Evolutionary conservation across 2,888 invertebrate species (phyloP).

Genomic region (Coelinius sp.): DNA sequence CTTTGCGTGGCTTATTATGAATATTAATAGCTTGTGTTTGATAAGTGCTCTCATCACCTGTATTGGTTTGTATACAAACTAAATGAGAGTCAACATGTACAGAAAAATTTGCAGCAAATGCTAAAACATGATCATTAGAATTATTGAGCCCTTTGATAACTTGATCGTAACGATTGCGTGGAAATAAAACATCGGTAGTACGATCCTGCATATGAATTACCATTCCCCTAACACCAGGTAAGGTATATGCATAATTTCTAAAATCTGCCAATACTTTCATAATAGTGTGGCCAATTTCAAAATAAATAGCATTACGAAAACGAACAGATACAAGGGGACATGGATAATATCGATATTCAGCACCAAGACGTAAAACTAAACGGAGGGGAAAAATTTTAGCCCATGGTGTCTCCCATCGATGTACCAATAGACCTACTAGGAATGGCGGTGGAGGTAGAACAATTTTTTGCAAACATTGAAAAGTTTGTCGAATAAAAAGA

Average conservation of each 20-base stretch:
- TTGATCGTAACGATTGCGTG: constrained; percentile 81
- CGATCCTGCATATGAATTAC: constrained; percentile 88
- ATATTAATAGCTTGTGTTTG: constrained; percentile 91
- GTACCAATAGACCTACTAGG: constrained; percentile 84
- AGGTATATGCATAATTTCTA: constrained; percentile 84
- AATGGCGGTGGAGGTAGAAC: constrained; percentile 82
- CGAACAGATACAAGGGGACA: constrained; percentile 85
- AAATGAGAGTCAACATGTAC: constrained; percentile 87
- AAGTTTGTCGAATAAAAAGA: constrained; percentile 84
- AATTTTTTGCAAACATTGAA: constrained; percentile 85
- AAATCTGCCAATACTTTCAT: constrained; percentile 90
- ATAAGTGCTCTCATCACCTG: constrained; percentile 81
- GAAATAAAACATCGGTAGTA: constrained; percentile 83
- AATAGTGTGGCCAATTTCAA: constrained; percentile 89
- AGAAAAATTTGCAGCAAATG: constrained; percentile 86
- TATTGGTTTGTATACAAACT: constrained; percentile 84
- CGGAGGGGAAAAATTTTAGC: constrained; percentile 85
- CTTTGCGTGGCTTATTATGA: constrained; percentile 85
- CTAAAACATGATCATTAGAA: constrained; percentile 87
- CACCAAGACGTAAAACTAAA: constrained; percentile 83
- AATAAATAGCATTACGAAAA: constrained; percentile 84
- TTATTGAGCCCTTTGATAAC: constrained; percentile 83
- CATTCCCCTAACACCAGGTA: constrained; percentile 83
- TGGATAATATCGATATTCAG: constrained; percentile 89
- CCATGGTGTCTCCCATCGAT: constrained; percentile 86